These are phyloP conservation scores for Myotis davidii DNA, from an alignment of 2,113 vertebrate species.

Conservation along the genomic window DNA sequence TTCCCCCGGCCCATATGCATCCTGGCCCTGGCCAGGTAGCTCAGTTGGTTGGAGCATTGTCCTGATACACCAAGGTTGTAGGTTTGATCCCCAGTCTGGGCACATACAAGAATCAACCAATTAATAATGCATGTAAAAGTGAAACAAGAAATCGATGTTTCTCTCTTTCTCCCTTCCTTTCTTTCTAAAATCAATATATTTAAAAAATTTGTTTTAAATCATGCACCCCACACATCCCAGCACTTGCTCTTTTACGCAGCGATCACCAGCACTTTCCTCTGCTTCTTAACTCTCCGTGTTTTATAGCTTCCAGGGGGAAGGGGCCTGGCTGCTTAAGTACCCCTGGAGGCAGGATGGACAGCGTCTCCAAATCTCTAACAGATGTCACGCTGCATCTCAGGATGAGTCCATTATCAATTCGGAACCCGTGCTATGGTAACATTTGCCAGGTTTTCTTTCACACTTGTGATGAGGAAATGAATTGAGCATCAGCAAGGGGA, in stretches of 20 bases:
- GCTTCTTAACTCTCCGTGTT: constrained; percentile 50
- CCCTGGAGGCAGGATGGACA: constrained; percentile 61
- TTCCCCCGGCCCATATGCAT: neutral
- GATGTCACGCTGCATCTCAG: constrained; percentile 65
- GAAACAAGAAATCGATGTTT: neutral
- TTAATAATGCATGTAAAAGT: neutral
- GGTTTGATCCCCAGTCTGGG: neutral
- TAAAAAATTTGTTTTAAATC: no score
- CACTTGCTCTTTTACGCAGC: constrained; percentile 7
- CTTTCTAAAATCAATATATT: neutral
- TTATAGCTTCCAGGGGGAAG: constrained; percentile 70
- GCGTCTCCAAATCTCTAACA: constrained; percentile 70
- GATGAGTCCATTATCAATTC: constrained; percentile 65
- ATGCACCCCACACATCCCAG: neutral
- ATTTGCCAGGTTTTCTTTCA: constrained; percentile 74
- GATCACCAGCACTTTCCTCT: constrained; percentile 31
- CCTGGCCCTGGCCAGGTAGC: neutral
- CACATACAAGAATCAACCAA: neutral
- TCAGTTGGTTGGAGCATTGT: neutral
- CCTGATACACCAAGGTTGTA: neutral
- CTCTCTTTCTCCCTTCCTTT: neutral
- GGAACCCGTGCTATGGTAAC: neutral
- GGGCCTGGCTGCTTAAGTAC: constrained; percentile 40
- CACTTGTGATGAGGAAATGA: constrained; percentile 62
- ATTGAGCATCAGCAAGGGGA: constrained; percentile 32